Conservation (phyloP, 2,797 vertebrate genomes). For the Tinamus major region DNA sequence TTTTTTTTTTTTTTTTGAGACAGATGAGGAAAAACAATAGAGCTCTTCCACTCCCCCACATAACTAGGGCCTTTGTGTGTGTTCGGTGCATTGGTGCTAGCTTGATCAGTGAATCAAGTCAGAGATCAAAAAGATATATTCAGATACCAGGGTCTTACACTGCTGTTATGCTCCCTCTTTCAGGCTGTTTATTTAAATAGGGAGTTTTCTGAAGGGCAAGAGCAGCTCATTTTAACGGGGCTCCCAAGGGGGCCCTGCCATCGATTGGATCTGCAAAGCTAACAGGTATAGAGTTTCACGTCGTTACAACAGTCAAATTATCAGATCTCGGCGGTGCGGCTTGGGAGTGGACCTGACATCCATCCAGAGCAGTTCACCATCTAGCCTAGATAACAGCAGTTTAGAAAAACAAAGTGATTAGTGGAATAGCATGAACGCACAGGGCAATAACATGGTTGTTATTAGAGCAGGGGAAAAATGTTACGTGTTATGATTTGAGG, state of each 20-base stretch:
- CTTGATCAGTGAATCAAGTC: neutral
- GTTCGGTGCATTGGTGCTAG: neutral
- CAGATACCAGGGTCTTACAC: neutral
- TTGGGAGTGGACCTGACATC: neutral
- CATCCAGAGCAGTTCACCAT: neutral
- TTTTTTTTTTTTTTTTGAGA: slow-evolving; percentile 25
- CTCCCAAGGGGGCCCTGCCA: neutral
- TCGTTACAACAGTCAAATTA: neutral
- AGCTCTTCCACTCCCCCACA: neutral
- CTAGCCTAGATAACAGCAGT: neutral
- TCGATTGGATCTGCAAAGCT: neutral
- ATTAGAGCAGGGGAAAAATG: neutral
- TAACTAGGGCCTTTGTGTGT: neutral
- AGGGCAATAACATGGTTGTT: neutral
- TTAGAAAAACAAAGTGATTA: neutral
- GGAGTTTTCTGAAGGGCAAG: neutral
- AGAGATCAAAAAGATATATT: neutral
- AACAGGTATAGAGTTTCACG: neutral
- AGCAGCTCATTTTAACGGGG: neutral
- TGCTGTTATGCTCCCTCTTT: neutral
- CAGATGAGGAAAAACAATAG: neutral
- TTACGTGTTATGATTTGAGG: rapidly evolving
- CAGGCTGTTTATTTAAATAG: slow-evolving; percentile 19
- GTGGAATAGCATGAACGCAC: neutral
- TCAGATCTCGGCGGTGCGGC: neutral